Evolutionary conservation across 2,113 vertebrate species (phyloP).

Genomic region (Rhinopithecus roxellana): DNA sequence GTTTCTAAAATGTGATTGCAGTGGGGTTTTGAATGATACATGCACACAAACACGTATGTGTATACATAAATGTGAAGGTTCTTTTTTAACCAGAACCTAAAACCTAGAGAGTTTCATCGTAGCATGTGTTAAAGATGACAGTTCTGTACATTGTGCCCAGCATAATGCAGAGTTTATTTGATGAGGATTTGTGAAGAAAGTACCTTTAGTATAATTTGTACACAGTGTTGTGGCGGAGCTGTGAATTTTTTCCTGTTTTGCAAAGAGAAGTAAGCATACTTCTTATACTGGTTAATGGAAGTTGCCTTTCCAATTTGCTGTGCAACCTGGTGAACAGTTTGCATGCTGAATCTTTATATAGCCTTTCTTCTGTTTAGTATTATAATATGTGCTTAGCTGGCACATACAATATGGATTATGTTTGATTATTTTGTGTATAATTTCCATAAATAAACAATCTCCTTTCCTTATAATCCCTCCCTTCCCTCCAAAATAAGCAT

Average conservation of each 20-base stretch:
- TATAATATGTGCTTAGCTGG: neutral
- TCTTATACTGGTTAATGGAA: neutral
- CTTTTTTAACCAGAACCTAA: neutral
- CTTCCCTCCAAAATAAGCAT: neutral
- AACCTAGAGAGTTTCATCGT: neutral
- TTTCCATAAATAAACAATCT: neutral
- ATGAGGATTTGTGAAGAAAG: neutral
- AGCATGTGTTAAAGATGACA: conserved; percentile 41
- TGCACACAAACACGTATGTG: neutral
- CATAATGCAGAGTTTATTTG: conserved; percentile 15
- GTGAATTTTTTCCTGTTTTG: neutral
- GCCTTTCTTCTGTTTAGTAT: neutral
- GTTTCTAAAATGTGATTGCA: conserved; percentile 14
- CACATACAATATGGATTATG: neutral
- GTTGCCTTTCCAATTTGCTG: neutral
- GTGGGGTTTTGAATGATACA: neutral
- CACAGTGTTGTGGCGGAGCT: neutral
- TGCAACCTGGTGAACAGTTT: neutral
- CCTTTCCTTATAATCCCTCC: neutral
- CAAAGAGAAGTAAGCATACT: neutral
- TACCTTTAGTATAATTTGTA: neutral
- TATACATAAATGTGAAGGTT: neutral
- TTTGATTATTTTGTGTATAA: conserved; percentile 22
- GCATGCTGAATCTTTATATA: neutral
- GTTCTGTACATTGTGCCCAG: neutral